A percentile compares a stretch with the other conserved stretches of the same genome.
Conservation (phyloP, 2,888 invertebrate genomes). For the Litoditis marina region DNA sequence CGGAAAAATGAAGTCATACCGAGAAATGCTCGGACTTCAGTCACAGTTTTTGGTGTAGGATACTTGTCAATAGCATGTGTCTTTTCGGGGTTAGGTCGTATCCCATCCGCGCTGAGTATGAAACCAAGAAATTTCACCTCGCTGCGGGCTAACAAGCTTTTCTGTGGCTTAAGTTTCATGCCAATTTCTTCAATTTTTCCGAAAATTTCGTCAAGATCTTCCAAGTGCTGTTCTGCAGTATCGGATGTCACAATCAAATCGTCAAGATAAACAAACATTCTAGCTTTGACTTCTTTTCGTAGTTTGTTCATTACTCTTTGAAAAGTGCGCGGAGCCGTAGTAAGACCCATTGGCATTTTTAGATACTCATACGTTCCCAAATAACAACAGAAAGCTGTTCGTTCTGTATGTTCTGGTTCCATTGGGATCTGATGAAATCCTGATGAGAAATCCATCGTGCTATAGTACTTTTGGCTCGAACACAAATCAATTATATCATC, state of each 20-base stretch:
- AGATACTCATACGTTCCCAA: slow-evolving; percentile 7
- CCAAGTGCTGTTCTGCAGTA: slow-evolving; percentile 3
- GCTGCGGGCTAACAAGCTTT: not conserved
- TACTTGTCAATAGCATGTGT: not conserved
- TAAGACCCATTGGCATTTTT: slow-evolving; percentile 21
- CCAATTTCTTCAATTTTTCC: not conserved
- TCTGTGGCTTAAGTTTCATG: not conserved
- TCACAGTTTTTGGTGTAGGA: slow-evolving; percentile 6
- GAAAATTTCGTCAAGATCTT: slow-evolving; percentile 13
- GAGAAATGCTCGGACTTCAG: slow-evolving; percentile 13
- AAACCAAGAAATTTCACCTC: slow-evolving; percentile 4
- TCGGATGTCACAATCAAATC: slow-evolving; percentile 1
- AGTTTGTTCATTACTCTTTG: slow-evolving; percentile 14
- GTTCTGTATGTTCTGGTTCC: slow-evolving; percentile 1
- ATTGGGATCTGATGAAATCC: slow-evolving; percentile 21
- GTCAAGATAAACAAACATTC: slow-evolving; percentile 4
- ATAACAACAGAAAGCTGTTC: slow-evolving; percentile 15
- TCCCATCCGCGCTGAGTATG: slow-evolving; percentile 4
- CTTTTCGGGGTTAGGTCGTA: not conserved
- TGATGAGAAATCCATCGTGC: slow-evolving; percentile 6
- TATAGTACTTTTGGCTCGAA: slow-evolving; percentile 1
- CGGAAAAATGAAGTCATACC: slow-evolving; percentile 10
- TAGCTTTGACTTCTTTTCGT: not conserved
- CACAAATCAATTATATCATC: slow-evolving; percentile 8
- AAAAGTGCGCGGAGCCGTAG: slow-evolving; percentile 14